These are phyloP conservation scores for Galago senegalensis DNA, from an alignment of 2,797 vertebrate species.

Conservation along the genomic window DNA sequence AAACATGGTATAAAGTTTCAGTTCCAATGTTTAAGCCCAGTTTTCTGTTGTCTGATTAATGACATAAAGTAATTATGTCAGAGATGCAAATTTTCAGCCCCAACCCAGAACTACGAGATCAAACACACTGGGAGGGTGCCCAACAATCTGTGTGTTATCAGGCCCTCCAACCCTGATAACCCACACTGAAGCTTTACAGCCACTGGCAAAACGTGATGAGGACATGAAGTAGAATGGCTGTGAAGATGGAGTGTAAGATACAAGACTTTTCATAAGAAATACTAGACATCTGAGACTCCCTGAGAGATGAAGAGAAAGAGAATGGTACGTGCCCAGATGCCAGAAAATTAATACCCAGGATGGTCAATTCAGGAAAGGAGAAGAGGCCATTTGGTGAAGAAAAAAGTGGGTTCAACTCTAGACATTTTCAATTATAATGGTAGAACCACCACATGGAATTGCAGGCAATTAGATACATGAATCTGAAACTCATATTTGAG, in stretches of 20 bases:
- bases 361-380: constrained; percentile 59
- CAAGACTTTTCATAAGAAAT: not conserved
- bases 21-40: not conserved
- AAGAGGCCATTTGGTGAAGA: constrained; percentile 40
- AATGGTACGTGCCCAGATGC: not conserved
- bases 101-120: not conserved
- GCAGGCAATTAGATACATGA: constrained; percentile 64
- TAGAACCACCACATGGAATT: constrained; percentile 42
- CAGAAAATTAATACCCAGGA: constrained; percentile 59
- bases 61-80: not conserved
- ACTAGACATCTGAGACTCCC: not conserved
- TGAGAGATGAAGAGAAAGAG: constrained; percentile 43
- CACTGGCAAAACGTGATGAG: not conserved
- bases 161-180: not conserved
- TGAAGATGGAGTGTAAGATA: not conserved
- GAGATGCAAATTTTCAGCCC: not conserved
- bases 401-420: constrained; percentile 59
- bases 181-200: not conserved
- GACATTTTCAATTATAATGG: constrained; percentile 27
- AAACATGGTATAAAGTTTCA: not conserved
- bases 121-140: not conserved
- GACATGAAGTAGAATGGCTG: not conserved
- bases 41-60: not conserved
- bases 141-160: not conserved
- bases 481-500: constrained; percentile 63